These are phyloP conservation scores for Leptoclinus maculatus DNA, from an alignment of 2,797 vertebrate species.

Conservation along the genomic window DNA sequence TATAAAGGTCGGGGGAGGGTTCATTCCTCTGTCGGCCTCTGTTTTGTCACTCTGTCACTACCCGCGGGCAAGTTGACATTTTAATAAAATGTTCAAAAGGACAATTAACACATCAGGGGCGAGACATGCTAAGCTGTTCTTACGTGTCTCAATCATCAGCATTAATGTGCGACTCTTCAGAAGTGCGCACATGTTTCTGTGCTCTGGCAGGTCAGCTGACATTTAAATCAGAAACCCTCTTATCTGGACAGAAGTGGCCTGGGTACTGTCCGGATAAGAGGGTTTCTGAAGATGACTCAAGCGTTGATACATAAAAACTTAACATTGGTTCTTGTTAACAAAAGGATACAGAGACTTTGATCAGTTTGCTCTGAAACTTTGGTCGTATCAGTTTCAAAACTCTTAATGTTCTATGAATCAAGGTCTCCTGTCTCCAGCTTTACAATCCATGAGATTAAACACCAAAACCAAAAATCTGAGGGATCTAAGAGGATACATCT, in stretches of 20 bases:
- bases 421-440: slow-evolving; percentile 49
- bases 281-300: slow-evolving; percentile 19
- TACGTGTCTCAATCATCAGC: not conserved
- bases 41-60: slow-evolving; percentile 50
- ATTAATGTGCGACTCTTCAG: slow-evolving; percentile 2
- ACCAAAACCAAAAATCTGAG: slow-evolving; percentile 20
- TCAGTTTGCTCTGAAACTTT: slow-evolving; percentile 44
- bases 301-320: slow-evolving; percentile 38
- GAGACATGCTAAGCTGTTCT: slow-evolving; percentile 19
- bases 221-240: slow-evolving; percentile 6
- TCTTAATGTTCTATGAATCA: slow-evolving; percentile 44
- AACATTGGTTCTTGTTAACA: slow-evolving; percentile 24
- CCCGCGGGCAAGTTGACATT: slow-evolving; percentile 63
- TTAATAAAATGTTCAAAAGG: slow-evolving; percentile 67
- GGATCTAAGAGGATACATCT: slow-evolving; percentile 21
- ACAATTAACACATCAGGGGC: slow-evolving; percentile 63
- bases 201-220: slow-evolving; percentile 18
- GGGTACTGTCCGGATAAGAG: not conserved
- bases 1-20: slow-evolving; percentile 63
- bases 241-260: not conserved
- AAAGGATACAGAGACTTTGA: slow-evolving; percentile 42
- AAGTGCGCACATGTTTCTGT: not conserved
- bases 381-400: slow-evolving; percentile 36
- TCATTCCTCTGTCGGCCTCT: slow-evolving; percentile 32
- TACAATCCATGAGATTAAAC: slow-evolving; percentile 46